Evolutionary conservation across 2,888 invertebrate genomes (phyloP).

Genomic region (Slavum lentiscoides): DNA sequence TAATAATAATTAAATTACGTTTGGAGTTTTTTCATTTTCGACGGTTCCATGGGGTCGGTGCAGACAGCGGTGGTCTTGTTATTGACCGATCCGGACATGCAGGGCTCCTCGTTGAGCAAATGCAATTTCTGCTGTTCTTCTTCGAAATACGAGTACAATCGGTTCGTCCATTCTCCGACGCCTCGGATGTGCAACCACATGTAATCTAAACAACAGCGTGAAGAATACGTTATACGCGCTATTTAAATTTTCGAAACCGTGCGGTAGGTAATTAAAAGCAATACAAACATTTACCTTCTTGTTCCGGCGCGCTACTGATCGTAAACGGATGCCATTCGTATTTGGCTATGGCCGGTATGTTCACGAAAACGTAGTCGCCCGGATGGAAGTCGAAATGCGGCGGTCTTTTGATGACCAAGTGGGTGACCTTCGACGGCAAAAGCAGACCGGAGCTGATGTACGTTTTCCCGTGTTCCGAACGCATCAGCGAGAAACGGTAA

Average conservation of each 20-base stretch:
- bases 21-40: constrained; percentile 54
- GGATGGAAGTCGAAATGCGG: constrained; percentile 85
- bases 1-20: constrained; percentile 30
- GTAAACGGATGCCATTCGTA: constrained; percentile 98
- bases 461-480: constrained; percentile 79
- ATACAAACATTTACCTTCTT: constrained; percentile 68
- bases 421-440: constrained; percentile 86
- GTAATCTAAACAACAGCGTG: constrained; percentile 67
- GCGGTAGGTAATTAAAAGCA: too few relatives aligned
- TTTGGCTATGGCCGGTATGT: constrained; percentile 86
- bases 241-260: too few relatives aligned
- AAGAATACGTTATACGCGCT: not conserved
- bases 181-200: constrained; percentile 92
- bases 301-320: constrained; percentile 92
- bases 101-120: constrained; percentile 64
- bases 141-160: constrained; percentile 83
- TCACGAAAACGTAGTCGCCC: constrained; percentile 92
- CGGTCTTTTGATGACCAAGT: constrained; percentile 86
- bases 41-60: constrained; percentile 34
- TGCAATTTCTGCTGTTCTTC: constrained; percentile 76
- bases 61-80: constrained; percentile 16
- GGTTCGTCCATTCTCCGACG: constrained; percentile 92
- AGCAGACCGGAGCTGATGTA: constrained; percentile 86
- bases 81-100: constrained; percentile 54
- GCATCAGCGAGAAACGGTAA: constrained; percentile 63